Evolutionary conservation across 2,888 invertebrate species (phyloP).

Genomic region (Sarcophaga carnaria): DNA sequence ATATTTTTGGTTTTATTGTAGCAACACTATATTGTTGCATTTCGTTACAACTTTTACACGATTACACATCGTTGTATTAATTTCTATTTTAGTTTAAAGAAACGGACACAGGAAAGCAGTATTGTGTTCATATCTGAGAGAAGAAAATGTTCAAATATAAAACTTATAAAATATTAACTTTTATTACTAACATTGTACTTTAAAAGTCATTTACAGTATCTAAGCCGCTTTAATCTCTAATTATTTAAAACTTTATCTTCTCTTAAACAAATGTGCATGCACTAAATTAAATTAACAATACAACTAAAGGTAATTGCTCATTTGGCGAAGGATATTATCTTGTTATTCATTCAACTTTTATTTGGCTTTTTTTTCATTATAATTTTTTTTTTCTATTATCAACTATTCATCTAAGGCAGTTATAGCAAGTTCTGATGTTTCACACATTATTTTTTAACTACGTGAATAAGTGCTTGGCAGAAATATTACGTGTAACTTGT

Average conservation of each 20-base stretch:
- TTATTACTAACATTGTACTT: slow-evolving; percentile 62
- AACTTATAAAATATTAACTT: slow-evolving; percentile 1
- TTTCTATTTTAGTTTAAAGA: slow-evolving; percentile 25
- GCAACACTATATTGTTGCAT: slow-evolving; percentile 29
- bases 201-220: slow-evolving; percentile 64
- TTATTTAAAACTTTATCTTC: background rate
- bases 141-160: background rate
- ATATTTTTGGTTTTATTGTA: slow-evolving; percentile 56
- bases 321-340: slow-evolving; percentile 3
- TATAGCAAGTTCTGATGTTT: slow-evolving; percentile 13
- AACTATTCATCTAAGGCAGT: slow-evolving; percentile 52
- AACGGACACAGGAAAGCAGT: slow-evolving; percentile 21
- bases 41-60: slow-evolving; percentile 25
- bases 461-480: background rate
- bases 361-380: slow-evolving; percentile 21
- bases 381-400: background rate
- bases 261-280: slow-evolving; percentile 1
- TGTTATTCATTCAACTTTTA: slow-evolving; percentile 1
- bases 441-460: background rate
- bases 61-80: slow-evolving; percentile 38
- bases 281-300: slow-evolving; percentile 3
- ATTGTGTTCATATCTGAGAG: background rate
- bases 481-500: background rate
- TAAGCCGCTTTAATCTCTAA: slow-evolving; percentile 41
- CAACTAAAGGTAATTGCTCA: slow-evolving; percentile 8